Base-by-base conservation (phyloP, 2,797 vertebrate genomes). In the Helarctos malayanus region DNA sequence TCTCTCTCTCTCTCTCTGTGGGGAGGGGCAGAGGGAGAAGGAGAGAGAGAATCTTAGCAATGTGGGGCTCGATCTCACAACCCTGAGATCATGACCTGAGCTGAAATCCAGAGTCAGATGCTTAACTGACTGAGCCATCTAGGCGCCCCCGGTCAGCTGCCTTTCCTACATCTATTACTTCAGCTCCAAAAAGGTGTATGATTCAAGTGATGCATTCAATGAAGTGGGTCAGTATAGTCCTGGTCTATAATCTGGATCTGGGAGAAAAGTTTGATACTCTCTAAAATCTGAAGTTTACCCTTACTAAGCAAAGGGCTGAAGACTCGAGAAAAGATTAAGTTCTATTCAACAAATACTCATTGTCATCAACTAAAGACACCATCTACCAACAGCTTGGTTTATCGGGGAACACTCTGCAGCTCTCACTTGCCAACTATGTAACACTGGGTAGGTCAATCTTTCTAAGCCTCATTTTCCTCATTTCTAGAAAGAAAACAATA, bases 381-480 rank as follows among this genome's bases (percentile, higher is more conserved):
- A 16, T 38, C 61, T 86, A 61, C 23, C 68, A 85, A 54, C 1
- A 96, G 82, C n/a, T 8, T 76, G 61, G 76, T 90, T 95, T 54
- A 90, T 41, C 23, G 81, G 29, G 61, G 52, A 94, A 68, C 94
- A 94, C 9, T 29, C 0, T 59, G 69, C 25, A 85, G 52, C 27
- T 97, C 91, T 95, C 35, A 84, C 23, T 69, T 79, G 12, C 11
- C 88, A 90, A 84, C 82, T 75, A 79, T 2, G 75, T 5, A 92
- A 81, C 35, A 81, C 0, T 83, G 35, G 6, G 7, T 59, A 80
- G 81, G 19, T 38, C 63, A 54, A 87, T 59, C 49, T 87, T 92
- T 92, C 38, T 87, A 92, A 89, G 81, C 12, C 54, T 97, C 41
- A 84, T 71, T 92, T 87, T 94, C 41, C 45, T 97, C 41, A 80